These are phyloP conservation scores for Lagodon rhomboides DNA, from an alignment of 2,797 vertebrate genomes.

Conservation along the genomic window DNA sequence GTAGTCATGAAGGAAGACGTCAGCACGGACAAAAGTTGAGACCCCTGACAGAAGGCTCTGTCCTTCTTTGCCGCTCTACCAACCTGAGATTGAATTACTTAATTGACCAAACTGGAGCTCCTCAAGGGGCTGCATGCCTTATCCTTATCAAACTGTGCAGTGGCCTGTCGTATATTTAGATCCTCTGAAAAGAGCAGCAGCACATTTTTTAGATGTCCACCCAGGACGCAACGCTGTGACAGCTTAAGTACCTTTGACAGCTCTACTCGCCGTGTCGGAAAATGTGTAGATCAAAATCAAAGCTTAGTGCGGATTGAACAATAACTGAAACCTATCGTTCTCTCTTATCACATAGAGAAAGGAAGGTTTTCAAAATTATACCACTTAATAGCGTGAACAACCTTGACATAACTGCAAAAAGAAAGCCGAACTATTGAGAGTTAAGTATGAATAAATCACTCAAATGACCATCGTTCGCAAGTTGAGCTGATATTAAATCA, in stretches of 20 bases:
- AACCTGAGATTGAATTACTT: constrained; percentile 60
- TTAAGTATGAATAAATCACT: neutral
- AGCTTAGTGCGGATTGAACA: constrained; percentile 1
- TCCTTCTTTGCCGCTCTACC: constrained; percentile 45
- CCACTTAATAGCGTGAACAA: neutral
- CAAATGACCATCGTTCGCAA: neutral
- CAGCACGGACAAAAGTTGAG: constrained; percentile 19
- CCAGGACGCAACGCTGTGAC: constrained; percentile 16
- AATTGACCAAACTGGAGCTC: constrained; percentile 61
- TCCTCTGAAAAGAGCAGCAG: constrained; percentile 55
- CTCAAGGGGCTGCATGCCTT: constrained; percentile 20
- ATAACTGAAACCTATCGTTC: constrained; percentile 21
- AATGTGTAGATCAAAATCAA: constrained; percentile 54
- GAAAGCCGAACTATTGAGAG: neutral
- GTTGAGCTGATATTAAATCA: neutral
- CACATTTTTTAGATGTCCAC: constrained; percentile 42
- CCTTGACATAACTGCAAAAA: neutral
- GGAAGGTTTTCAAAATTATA: neutral
- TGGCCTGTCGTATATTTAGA: constrained; percentile 54
- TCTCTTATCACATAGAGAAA: constrained; percentile 13
- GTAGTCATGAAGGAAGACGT: neutral
- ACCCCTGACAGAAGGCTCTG: constrained; percentile 30
- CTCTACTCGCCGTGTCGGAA: constrained; percentile 40
- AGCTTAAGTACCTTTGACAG: constrained; percentile 57
- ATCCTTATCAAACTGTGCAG: constrained; percentile 43